Percentiles rank a stretch among this genome's conserved stretches.
phyloP scores from a whole-genome alignment of 2,888 invertebrate species.

The Chorisops tibialis region DNA sequence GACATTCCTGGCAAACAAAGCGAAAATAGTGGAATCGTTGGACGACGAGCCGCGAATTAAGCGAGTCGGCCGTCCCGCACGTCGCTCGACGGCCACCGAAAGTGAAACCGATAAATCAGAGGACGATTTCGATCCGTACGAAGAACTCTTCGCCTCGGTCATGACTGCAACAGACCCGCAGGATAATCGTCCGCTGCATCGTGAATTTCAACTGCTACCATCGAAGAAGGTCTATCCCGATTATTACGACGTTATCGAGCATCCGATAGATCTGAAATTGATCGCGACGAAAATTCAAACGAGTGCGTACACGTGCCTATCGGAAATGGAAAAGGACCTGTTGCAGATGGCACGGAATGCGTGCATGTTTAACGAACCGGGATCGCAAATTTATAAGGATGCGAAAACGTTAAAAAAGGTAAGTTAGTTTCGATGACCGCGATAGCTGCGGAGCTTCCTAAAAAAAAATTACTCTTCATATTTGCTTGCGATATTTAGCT shows the following conservation, averaged over 20 bases:
- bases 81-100: constrained; percentile 47
- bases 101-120: constrained; percentile 51
- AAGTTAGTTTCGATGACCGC: background rate
- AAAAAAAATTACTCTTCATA: constrained; percentile 11
- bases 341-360: no score
- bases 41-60: constrained; percentile 47
- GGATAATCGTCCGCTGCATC: constrained; percentile 78
- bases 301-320: constrained; percentile 71
- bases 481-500: constrained; percentile 2
- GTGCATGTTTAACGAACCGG: no score
- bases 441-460: background rate
- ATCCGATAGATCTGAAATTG: constrained; percentile 90
- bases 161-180: constrained; percentile 78
- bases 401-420: constrained; percentile 85
- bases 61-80: constrained; percentile 44
- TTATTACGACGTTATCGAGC: constrained; percentile 90
- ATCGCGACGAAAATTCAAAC: constrained; percentile 90
- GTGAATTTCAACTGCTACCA: constrained; percentile 87
- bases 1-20: constrained; percentile 60
- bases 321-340: no score
- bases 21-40: constrained; percentile 45
- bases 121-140: constrained; percentile 71
- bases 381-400: no score
- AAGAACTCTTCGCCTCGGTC: constrained; percentile 82
- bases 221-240: constrained; percentile 91